A percentile compares a stretch with the other conserved stretches of the same genome.
Evolutionary conservation across 2,797 vertebrate genomes (phyloP).

Genomic region (Poecilia wingei): DNA sequence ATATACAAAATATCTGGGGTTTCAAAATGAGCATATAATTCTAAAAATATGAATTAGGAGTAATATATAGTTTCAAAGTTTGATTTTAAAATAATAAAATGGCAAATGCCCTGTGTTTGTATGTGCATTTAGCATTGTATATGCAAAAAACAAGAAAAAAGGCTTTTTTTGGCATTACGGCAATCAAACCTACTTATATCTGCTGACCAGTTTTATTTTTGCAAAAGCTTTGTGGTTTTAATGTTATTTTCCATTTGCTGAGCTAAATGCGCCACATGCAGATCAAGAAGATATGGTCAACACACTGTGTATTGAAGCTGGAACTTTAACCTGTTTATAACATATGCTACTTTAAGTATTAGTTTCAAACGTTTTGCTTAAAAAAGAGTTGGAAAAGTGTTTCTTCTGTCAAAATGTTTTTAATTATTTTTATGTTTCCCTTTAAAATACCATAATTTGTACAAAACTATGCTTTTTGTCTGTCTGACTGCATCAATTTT

Average conservation of each 20-base stretch:
- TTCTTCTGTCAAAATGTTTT: background rate
- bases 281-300: background rate
- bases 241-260: background rate
- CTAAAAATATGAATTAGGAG: background rate
- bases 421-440: background rate
- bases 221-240: background rate
- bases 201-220: background rate
- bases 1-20: conserved; percentile 53
- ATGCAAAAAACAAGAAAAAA: too few relatives aligned
- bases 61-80: background rate
- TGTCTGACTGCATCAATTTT: background rate
- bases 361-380: background rate
- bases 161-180: too few relatives aligned
- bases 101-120: background rate
- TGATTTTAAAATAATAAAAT: background rate
- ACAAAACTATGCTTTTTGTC: background rate
- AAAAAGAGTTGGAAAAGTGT: background rate
- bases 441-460: background rate
- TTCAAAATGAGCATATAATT: background rate
- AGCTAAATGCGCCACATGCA: background rate
- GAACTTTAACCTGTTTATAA: background rate
- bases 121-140: too few relatives aligned
- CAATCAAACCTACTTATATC: too few relatives aligned
- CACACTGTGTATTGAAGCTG: background rate
- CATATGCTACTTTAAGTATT: background rate